A percentile compares a stretch with the other conserved stretches of the same genome.
These are phyloP conservation scores for Hemicordylus capensis DNA, from an alignment of 2,113 vertebrate genomes.

Conservation along the genomic window DNA sequence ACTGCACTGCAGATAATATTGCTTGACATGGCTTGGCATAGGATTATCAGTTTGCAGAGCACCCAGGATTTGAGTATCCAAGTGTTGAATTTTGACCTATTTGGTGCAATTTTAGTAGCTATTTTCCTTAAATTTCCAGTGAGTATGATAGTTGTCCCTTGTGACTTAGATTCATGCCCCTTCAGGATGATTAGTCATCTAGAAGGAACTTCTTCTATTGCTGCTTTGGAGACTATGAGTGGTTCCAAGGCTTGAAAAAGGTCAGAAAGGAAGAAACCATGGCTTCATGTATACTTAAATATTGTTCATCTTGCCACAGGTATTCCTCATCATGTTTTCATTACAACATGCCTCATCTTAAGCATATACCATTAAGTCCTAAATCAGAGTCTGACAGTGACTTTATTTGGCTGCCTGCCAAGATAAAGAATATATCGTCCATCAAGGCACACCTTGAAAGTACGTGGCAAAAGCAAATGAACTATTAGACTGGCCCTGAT, in stretches of 20 bases:
- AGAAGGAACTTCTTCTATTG: not conserved
- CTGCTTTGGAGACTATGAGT: not conserved
- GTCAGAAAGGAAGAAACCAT: not conserved
- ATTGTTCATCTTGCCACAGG: not conserved
- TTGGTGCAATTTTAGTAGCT: too few relatives aligned
- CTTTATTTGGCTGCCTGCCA: not conserved
- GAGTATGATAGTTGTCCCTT: too few relatives aligned
- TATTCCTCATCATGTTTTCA: not conserved
- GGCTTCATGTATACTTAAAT: not conserved
- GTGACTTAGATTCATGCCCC: too few relatives aligned
- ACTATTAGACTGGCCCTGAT: not conserved
- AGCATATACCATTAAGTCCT: not conserved
- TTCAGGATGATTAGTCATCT: too few relatives aligned
- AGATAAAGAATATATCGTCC: not conserved
- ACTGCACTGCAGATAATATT: not conserved
- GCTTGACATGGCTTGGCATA: not conserved
- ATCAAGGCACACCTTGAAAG: not conserved
- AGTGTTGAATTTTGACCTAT: too few relatives aligned
- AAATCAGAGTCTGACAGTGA: not conserved
- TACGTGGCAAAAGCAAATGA: not conserved
- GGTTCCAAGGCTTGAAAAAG: not conserved
- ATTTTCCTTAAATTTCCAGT: too few relatives aligned
- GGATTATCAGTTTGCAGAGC: not conserved
- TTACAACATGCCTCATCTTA: not conserved
- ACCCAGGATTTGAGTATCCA: too few relatives aligned